phyloP scores from a whole-genome alignment of 1,140 invertebrate genomes.

The Bombus waltoni region DNA sequence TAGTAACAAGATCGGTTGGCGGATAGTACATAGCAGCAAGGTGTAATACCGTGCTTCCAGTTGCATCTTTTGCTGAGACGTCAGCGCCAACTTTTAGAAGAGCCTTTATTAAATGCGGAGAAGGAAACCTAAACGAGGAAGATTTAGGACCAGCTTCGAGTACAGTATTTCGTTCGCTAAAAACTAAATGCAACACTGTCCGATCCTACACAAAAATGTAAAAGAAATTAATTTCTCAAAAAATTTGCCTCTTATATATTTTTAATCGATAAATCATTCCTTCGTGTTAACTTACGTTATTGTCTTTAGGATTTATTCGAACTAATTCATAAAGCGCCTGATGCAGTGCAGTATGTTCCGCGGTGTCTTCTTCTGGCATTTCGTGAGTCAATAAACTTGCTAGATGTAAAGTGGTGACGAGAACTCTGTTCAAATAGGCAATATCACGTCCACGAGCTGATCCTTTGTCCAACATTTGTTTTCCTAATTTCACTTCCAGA shows the following conservation, averaged over 20 bases:
- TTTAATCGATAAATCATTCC: neutral
- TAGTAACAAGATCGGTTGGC: slow-evolving; percentile 86
- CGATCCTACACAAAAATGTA: slow-evolving; percentile 85
- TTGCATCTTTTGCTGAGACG: slow-evolving; percentile 88
- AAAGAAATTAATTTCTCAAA: neutral
- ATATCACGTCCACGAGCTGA: slow-evolving; percentile 87
- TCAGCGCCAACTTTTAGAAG: slow-evolving; percentile 92
- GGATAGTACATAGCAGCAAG: slow-evolving; percentile 86
- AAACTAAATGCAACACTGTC: slow-evolving; percentile 93
- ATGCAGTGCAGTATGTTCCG: slow-evolving; percentile 84
- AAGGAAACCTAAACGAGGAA: slow-evolving; percentile 90
- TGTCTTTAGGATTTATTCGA: slow-evolving; percentile 87
- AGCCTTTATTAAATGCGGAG: slow-evolving; percentile 88
- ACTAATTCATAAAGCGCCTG: slow-evolving; percentile 89
- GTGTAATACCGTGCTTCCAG: slow-evolving; percentile 93
- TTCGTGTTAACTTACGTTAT: slow-evolving; percentile 64
- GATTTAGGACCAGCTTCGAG: slow-evolving; percentile 84
- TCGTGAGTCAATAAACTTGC: slow-evolving; percentile 88
- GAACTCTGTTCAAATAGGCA: slow-evolving; percentile 90
- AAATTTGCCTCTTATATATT: neutral
- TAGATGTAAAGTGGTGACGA: slow-evolving; percentile 93
- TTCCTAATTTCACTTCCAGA: slow-evolving; percentile 79
- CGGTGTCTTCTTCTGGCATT: slow-evolving; percentile 81
- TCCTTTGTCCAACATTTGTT: slow-evolving; percentile 82
- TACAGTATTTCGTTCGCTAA: slow-evolving; percentile 84